These are phyloP conservation scores for Diorhabda carinulata DNA, from an alignment of 1,140 invertebrate species.

Conservation along the genomic window DNA sequence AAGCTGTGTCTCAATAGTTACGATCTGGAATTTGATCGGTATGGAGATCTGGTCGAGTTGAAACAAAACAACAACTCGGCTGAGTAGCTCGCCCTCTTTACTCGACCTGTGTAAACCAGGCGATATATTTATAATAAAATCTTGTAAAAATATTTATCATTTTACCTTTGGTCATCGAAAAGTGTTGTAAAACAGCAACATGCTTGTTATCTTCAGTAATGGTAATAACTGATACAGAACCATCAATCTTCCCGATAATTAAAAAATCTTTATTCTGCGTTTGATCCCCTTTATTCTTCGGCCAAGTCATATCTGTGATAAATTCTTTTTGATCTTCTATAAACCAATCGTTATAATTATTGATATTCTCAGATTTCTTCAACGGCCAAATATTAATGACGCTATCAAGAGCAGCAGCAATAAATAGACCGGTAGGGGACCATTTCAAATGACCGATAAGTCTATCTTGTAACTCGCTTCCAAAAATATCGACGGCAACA, in stretches of 20 bases:
- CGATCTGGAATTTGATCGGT: too few relatives aligned
- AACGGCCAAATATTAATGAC: conserved; percentile 58
- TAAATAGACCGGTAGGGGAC: conserved; percentile 53
- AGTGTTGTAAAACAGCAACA: conserved; percentile 50
- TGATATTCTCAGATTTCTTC: conserved; percentile 21
- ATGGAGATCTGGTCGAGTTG: too few relatives aligned
- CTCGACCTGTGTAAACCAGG: too few relatives aligned
- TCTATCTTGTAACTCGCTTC: conserved; percentile 54
- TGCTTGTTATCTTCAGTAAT: conserved; percentile 36
- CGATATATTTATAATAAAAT: too few relatives aligned
- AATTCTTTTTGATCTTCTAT: conserved; percentile 49
- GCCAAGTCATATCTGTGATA: conserved; percentile 55
- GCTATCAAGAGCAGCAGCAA: conserved; percentile 57
- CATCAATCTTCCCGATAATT: conserved; percentile 56
- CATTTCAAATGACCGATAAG: conserved; percentile 53
- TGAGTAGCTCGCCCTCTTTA: too few relatives aligned
- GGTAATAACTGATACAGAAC: conserved; percentile 46
- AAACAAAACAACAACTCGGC: too few relatives aligned
- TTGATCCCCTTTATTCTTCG: conserved; percentile 42
- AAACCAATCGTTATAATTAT: conserved; percentile 39
- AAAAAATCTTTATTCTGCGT: conserved; percentile 48
- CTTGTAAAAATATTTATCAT: background rate
- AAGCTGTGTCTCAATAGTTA: too few relatives aligned
- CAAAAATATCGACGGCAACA: conserved; percentile 51
- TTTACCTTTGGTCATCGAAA: conserved; percentile 49